These are phyloP conservation scores for Coracopsis vasa DNA, from an alignment of 2,113 vertebrate genomes.

Conservation along the genomic window DNA sequence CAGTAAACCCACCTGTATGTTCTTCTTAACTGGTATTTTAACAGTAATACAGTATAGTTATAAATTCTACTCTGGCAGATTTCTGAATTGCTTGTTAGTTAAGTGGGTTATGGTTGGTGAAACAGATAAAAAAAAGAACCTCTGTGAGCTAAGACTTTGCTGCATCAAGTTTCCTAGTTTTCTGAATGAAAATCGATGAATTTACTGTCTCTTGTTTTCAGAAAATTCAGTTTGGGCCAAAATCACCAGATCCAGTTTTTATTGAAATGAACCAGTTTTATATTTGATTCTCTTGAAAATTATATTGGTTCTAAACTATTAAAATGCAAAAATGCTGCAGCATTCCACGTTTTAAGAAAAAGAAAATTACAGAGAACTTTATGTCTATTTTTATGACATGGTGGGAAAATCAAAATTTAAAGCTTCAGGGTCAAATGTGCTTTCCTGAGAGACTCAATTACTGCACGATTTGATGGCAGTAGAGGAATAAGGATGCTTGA, in stretches of 20 bases:
- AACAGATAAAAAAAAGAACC: constrained; percentile 43
- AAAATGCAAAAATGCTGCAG: background rate
- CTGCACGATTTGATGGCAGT: constrained; percentile 50
- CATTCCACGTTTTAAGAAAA: background rate
- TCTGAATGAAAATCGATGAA: constrained; percentile 36
- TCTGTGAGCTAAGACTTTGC: background rate
- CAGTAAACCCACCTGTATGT: background rate
- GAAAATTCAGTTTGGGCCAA: background rate
- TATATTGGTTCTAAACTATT: background rate
- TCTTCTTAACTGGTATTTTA: background rate
- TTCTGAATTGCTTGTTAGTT: constrained; percentile 37
- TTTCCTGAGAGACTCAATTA: constrained; percentile 45
- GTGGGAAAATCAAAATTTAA: constrained; percentile 45
- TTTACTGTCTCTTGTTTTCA: constrained; percentile 11
- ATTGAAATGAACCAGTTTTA: background rate
- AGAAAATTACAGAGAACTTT: background rate
- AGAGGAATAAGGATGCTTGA: constrained; percentile 47
- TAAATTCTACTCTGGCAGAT: constrained; percentile 8
- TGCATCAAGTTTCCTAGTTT: constrained; percentile 45
- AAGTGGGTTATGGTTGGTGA: constrained; percentile 35
- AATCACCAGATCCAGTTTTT: background rate
- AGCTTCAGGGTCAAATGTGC: constrained; percentile 51
- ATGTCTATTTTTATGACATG: background rate
- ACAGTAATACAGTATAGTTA: background rate
- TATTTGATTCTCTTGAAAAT: background rate